Percentiles rank a stretch among this genome's conserved stretches.
Evolutionary conservation across 2,797 vertebrate genomes (phyloP).

Genomic region (Xyrichtys novacula): DNA sequence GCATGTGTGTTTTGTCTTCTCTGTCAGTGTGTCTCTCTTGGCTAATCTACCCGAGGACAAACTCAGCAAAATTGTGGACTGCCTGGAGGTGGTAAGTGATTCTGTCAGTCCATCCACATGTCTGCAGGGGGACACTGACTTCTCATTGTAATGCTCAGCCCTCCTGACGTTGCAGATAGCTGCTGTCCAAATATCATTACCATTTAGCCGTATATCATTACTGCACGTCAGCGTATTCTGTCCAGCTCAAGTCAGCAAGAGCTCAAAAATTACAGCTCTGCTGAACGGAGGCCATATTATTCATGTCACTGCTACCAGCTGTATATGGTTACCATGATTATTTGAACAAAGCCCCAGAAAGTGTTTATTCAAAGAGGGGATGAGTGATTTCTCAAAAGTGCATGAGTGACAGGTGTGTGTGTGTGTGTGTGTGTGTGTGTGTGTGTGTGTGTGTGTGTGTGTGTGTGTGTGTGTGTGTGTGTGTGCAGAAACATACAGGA

Average conservation of each 20-base stretch:
- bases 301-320: constrained; percentile 69
- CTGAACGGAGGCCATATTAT: constrained; percentile 72
- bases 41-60: constrained; percentile 95
- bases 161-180: constrained; percentile 57
- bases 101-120: constrained; percentile 37
- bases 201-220: constrained; percentile 69
- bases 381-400: constrained; percentile 82
- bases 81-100: constrained; percentile 94
- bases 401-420: constrained; percentile 66
- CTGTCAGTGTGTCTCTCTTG: constrained; percentile 91
- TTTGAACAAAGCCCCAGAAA: constrained; percentile 78
- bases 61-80: constrained; percentile 94
- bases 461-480: neutral
- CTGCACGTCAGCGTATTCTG: constrained; percentile 70
- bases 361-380: constrained; percentile 73
- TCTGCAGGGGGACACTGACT: constrained; percentile 37
- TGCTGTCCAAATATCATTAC: constrained; percentile 80
- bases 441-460: neutral
- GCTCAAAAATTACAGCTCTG: constrained; percentile 69
- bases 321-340: constrained; percentile 80
- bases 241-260: constrained; percentile 51
- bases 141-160: constrained; percentile 46
- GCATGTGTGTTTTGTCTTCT: constrained; percentile 25
- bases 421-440: neutral
- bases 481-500: too few relatives aligned